phyloP scores from a whole-genome alignment of 2,797 vertebrate species.

The Orientallactaga sibirica region DNA sequence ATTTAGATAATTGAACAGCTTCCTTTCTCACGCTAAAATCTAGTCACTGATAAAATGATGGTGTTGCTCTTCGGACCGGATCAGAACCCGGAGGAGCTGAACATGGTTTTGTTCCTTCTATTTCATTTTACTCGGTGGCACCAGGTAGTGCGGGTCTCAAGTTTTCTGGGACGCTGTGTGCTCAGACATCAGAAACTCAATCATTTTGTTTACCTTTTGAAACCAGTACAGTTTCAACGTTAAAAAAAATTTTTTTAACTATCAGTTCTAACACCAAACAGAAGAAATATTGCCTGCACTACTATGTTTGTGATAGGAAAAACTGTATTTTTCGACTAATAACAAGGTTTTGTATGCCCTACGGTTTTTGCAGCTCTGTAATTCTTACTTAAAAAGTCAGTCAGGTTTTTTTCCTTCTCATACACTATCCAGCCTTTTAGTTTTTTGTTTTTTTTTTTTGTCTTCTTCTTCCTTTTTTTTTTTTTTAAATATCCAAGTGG shows the following conservation, averaged over 20 bases:
- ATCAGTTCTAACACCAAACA: slow-evolving; percentile 4
- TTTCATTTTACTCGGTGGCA: neutral
- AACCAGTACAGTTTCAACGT: slow-evolving; percentile 6
- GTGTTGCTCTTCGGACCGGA: slow-evolving; percentile 82
- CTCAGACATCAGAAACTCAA: slow-evolving; percentile 73
- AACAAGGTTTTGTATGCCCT: neutral
- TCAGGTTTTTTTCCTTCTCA: neutral
- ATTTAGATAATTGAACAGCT: slow-evolving; percentile 92
- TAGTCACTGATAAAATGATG: slow-evolving; percentile 89
- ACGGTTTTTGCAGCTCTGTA: slow-evolving; percentile 40
- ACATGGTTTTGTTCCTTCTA: neutral
- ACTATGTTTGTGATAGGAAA: neutral
- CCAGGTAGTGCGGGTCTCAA: neutral
- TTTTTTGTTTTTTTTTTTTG: slow-evolving; percentile 2
- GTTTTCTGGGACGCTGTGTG: slow-evolving; percentile 33
- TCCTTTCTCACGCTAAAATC: slow-evolving; percentile 91
- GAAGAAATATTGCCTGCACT: neutral
- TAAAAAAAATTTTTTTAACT: neutral
- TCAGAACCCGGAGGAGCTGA: slow-evolving; percentile 73
- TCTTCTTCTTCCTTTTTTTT: neutral
- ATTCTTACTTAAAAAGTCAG: slow-evolving; percentile 45
- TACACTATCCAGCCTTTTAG: neutral
- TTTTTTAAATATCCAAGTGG: neutral
- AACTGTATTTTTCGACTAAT: neutral
- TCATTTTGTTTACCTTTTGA: slow-evolving; percentile 28